Percentiles rank a stretch among this genome's conserved stretches.
Conservation (phyloP, 1,140 invertebrate species). For the Brachionus angularis region DNA sequence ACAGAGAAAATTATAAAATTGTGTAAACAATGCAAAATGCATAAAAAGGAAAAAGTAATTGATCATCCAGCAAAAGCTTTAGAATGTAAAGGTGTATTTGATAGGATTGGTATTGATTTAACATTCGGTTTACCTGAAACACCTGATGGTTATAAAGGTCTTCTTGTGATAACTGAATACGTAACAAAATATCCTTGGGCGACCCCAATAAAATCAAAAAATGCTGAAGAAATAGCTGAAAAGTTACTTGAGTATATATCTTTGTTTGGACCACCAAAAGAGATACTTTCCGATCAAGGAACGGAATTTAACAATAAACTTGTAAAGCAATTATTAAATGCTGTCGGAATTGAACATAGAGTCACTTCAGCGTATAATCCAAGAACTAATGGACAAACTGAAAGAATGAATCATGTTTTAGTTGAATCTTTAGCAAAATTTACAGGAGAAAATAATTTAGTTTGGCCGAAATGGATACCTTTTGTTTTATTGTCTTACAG, state of each 20-base stretch:
- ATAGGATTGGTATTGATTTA: background rate
- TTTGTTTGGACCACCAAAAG: conserved; percentile 52
- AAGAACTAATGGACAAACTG: conserved; percentile 49
- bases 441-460: conserved; percentile 46
- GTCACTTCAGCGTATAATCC: conserved; percentile 48
- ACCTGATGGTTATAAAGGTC: background rate
- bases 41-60: background rate
- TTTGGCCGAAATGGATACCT: conserved; percentile 51
- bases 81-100: background rate
- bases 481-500: conserved; percentile 50
- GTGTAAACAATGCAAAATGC: background rate
- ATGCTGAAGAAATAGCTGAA: background rate
- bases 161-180: background rate
- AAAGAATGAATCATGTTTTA: conserved; percentile 47
- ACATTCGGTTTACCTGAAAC: background rate
- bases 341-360: conserved; percentile 47
- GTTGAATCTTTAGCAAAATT: conserved; percentile 48
- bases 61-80: background rate
- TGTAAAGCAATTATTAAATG: conserved; percentile 45
- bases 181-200: background rate
- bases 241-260: background rate
- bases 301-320: conserved; percentile 55
- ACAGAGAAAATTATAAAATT: background rate
- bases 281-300: conserved; percentile 57
- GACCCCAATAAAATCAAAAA: background rate